Conservation (phyloP, 1,140 invertebrate genomes). For the Drosophila dunni region DNA sequence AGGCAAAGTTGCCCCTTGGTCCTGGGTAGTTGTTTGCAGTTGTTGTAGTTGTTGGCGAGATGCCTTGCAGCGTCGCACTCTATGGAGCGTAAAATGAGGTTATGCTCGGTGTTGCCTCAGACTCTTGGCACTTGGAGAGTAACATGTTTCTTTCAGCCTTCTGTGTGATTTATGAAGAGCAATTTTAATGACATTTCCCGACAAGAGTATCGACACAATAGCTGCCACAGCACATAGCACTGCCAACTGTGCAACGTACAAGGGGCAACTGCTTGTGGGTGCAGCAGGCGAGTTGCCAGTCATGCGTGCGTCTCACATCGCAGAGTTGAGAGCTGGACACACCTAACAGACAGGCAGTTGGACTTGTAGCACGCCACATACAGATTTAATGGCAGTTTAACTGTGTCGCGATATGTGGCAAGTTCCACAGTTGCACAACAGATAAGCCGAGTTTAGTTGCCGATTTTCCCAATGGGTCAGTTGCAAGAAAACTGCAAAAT, state of each 20-base stretch:
- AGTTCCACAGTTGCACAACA: constrained; percentile 18
- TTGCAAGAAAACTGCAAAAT: constrained; percentile 57
- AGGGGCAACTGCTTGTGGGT: constrained; percentile 41
- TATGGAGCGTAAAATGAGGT: constrained; percentile 83
- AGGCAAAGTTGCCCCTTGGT: constrained; percentile 26
- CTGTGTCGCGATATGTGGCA: constrained; percentile 52
- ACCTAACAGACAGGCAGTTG: constrained; percentile 31
- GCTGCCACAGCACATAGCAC: background rate
- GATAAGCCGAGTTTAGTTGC: constrained; percentile 32
- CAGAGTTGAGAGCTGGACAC: constrained; percentile 54
- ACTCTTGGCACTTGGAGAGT: constrained; percentile 18
- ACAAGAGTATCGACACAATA: constrained; percentile 74
- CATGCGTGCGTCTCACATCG: constrained; percentile 59
- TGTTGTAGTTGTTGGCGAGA: constrained; percentile 13
- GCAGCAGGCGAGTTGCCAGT: constrained; percentile 54
- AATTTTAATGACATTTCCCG: constrained; percentile 83
- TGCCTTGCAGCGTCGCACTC: constrained; percentile 48
- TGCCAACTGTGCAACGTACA: constrained; percentile 2
- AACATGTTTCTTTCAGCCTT: constrained; percentile 61
- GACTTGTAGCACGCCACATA: constrained; percentile 8
- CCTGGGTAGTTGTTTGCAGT: constrained; percentile 11
- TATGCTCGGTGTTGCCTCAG: constrained; percentile 62
- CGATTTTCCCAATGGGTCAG: constrained; percentile 64
- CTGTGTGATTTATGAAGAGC: constrained; percentile 83
- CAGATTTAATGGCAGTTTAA: constrained; percentile 51